phyloP scores from a whole-genome alignment of 2,797 vertebrate genomes.

The Geotrypetes seraphini region DNA sequence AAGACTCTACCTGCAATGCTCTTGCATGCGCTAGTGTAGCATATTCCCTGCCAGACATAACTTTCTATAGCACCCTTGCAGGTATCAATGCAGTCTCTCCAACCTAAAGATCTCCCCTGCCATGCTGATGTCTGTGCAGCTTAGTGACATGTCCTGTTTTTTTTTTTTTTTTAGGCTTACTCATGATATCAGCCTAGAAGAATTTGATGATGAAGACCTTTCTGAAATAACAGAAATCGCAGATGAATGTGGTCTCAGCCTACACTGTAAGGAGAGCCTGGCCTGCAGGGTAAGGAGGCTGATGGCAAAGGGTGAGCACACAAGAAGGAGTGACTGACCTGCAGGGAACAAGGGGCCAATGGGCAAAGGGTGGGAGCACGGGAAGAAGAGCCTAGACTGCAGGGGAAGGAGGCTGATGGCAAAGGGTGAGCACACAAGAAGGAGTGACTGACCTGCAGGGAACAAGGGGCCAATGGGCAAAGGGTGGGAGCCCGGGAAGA shows the following conservation, averaged over 20 bases:
- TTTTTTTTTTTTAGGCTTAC: conserved; percentile 69
- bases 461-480: too few species aligned
- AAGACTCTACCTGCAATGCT: too few species aligned
- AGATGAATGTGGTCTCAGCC: conserved; percentile 84
- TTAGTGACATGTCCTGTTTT: background rate
- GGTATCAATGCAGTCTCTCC: accelerated
- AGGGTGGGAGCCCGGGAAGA: too few species aligned
- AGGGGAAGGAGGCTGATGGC: too few species aligned
- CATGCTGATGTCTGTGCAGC: too few species aligned
- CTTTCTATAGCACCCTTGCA: background rate
- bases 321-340: background rate
- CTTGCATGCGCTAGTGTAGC: too few species aligned
- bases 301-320: too few species aligned
- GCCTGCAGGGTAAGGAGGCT: conserved; percentile 72
- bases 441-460: too few species aligned
- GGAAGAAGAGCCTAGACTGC: background rate
- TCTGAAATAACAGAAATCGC: conserved; percentile 88
- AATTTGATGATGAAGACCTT: conserved; percentile 96
- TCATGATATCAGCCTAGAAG: conserved; percentile 94
- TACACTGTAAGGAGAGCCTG: conserved; percentile 78
- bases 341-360: background rate
- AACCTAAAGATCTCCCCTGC: background rate
- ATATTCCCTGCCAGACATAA: too few species aligned
- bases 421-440: too few species aligned
- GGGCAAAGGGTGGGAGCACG: background rate